Conservation (phyloP, 2,113 vertebrate genomes). For the Alethe diademata region DNA sequence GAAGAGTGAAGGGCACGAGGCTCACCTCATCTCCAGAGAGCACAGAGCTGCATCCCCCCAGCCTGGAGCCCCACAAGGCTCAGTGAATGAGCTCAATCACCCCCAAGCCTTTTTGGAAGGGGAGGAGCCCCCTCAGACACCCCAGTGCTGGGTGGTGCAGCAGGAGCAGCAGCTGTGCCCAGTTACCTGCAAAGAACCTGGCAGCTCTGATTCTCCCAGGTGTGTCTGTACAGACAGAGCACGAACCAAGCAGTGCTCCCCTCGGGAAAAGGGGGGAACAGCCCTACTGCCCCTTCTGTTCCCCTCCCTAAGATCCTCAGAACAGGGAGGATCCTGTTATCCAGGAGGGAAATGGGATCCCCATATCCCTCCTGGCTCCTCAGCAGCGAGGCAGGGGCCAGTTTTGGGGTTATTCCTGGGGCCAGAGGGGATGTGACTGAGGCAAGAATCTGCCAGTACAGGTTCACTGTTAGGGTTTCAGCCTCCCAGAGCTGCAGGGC, state of each 20-base stretch:
- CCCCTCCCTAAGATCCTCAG: background rate
- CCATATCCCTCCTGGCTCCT: background rate
- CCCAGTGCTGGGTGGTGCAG: background rate
- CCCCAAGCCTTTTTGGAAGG: accelerated
- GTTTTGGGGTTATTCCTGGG: background rate
- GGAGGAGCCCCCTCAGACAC: accelerated
- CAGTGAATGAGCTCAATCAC: accelerated
- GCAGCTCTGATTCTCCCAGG: background rate
- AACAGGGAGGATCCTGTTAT: background rate
- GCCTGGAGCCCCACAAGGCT: accelerated
- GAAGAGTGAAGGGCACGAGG: accelerated
- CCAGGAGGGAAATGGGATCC: too few species aligned
- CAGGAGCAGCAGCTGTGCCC: background rate
- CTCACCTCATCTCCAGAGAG: background rate
- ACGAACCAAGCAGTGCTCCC: accelerated
- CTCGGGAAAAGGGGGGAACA: accelerated
- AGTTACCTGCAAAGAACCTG: background rate
- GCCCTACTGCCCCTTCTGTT: accelerated
- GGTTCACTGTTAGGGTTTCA: accelerated
- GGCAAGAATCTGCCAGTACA: background rate
- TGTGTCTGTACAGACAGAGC: accelerated
- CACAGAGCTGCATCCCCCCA: accelerated
- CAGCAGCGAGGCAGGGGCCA: background rate
- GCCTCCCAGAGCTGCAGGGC: background rate
- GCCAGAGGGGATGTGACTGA: background rate